phyloP scores from a whole-genome alignment of 2,797 vertebrate species.

The Sphaeramia orbicularis region DNA sequence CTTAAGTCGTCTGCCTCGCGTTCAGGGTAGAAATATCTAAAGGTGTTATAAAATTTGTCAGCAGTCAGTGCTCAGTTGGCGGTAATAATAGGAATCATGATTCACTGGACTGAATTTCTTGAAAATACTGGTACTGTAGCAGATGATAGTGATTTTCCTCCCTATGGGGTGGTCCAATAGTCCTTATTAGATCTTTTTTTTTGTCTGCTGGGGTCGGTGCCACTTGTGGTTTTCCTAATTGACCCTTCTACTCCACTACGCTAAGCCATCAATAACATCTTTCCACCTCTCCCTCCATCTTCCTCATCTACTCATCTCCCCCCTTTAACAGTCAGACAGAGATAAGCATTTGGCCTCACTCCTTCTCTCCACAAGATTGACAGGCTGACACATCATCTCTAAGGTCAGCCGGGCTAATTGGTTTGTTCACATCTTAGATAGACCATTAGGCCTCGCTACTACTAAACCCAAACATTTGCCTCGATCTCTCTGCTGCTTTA shows the following conservation, averaged over 20 bases:
- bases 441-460: constrained; percentile 71
- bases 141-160: constrained; percentile 45
- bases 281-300: constrained; percentile 14
- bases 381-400: constrained; percentile 62
- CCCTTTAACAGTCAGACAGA: constrained; percentile 47
- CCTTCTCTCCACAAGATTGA: constrained; percentile 48
- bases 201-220: constrained; percentile 29
- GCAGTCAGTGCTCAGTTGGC: constrained; percentile 8
- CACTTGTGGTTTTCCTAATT: constrained; percentile 57
- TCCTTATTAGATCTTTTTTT: constrained; percentile 33
- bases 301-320: constrained; percentile 46
- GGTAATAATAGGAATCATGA: constrained; percentile 34
- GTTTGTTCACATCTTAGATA: constrained; percentile 74
- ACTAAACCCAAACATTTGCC: constrained; percentile 47
- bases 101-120: constrained; percentile 9
- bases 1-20: constrained; percentile 22
- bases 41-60: constrained; percentile 37
- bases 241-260: constrained; percentile 49
- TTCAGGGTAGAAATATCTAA: constrained; percentile 36
- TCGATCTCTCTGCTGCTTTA: constrained; percentile 2
- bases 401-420: constrained; percentile 82
- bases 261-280: constrained; percentile 61
- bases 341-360: constrained; percentile 58
- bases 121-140: constrained; percentile 14
- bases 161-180: constrained; percentile 35